A percentile compares a stretch with the other conserved stretches of the same genome.
These are phyloP conservation scores for Teleogryllus occipitalis DNA, from an alignment of 1,140 invertebrate genomes.

Conservation along the genomic window DNA sequence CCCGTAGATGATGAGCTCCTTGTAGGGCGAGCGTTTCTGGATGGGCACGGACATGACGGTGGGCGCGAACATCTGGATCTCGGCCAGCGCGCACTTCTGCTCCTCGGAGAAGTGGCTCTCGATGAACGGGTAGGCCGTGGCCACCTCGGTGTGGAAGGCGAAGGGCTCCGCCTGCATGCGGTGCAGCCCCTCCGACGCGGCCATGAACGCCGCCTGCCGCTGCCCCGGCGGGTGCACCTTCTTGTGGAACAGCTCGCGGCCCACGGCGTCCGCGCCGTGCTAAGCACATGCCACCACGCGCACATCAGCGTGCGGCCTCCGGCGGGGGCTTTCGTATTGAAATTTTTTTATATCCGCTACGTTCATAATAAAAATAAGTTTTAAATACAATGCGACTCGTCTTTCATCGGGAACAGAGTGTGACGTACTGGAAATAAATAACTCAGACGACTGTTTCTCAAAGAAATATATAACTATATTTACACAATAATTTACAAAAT, in stretches of 20 bases:
- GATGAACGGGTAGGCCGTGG: conserved; percentile 21
- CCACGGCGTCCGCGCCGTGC: neutral
- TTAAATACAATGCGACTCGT: too few relatives aligned
- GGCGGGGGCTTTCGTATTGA: too few relatives aligned
- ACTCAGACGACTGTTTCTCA: too few relatives aligned
- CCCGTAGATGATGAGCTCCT: conserved; percentile 34
- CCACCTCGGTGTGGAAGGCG: conserved; percentile 24
- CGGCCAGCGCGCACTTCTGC: conserved; percentile 33
- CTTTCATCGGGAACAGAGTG: too few relatives aligned
- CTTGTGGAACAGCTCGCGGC: neutral
- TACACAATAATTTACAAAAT: too few relatives aligned
- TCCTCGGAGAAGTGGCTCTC: conserved; percentile 32
- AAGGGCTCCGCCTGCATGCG: conserved; percentile 21
- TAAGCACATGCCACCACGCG: neutral
- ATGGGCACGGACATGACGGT: conserved; percentile 27
- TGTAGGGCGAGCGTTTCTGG: conserved; percentile 33
- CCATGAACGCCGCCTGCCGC: neutral
- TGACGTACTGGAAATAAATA: too few relatives aligned
- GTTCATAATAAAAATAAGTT: too few relatives aligned
- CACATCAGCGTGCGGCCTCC: too few relatives aligned
- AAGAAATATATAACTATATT: too few relatives aligned
- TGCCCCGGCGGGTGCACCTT: neutral
- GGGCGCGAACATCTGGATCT: conserved; percentile 28
- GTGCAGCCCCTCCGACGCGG: neutral
- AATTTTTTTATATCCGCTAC: too few relatives aligned